phyloP scores from a whole-genome alignment of 2,113 vertebrate species.

The Danionella cerebrum region DNA sequence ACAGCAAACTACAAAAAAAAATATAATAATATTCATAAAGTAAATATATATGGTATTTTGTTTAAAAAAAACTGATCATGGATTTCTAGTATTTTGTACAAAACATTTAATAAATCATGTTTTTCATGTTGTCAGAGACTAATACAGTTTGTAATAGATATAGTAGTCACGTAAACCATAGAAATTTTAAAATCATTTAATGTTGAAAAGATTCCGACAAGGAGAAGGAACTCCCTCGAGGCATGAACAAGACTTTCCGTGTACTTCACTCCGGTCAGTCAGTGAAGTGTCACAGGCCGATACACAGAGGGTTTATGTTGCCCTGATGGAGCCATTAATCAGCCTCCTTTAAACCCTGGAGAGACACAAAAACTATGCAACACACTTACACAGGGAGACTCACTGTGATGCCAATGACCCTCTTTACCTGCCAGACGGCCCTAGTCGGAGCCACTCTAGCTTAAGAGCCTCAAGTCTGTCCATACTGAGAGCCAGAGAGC shows the following conservation, averaged over 20 bases:
- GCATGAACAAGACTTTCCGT: background rate
- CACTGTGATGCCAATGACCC: background rate
- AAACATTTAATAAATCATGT: too few species aligned
- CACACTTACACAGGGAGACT: background rate
- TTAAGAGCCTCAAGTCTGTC: background rate
- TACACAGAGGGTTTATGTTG: background rate
- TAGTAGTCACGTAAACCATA: too few species aligned
- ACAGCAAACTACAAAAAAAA: too few species aligned
- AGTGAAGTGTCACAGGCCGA: background rate
- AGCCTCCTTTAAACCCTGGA: background rate
- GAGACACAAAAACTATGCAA: background rate
- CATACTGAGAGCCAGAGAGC: background rate
- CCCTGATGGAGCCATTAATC: conserved; percentile 22
- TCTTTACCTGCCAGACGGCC: conserved; percentile 3
- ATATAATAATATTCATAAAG: too few species aligned
- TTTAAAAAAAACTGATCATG: too few species aligned
- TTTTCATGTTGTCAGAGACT: too few species aligned
- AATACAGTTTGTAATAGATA: too few species aligned
- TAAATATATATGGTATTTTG: too few species aligned
- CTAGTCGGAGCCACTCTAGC: conserved; percentile 10
- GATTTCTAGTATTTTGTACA: too few species aligned
- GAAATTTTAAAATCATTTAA: too few species aligned
- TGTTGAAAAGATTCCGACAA: background rate
- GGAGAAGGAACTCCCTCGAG: background rate
- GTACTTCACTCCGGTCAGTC: background rate